Conservation (phyloP, 2,888 invertebrate genomes). For the Laothoe populi region DNA sequence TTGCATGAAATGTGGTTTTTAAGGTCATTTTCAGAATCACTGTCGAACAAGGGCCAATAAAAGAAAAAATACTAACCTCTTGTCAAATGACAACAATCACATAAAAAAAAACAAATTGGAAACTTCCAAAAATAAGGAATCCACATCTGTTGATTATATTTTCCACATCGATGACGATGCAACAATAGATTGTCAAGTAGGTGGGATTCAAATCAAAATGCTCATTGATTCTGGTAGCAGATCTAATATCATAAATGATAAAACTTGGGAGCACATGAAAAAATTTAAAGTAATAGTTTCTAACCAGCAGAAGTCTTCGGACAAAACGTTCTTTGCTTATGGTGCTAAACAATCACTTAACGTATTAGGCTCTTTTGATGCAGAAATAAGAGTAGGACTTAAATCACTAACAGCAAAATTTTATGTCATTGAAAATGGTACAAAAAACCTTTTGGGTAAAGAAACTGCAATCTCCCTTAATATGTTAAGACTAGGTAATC, state of each 20-base stretch:
- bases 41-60: neutral
- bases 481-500: neutral
- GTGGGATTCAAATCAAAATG: neutral
- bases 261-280: neutral
- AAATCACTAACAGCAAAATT: neutral
- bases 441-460: neutral
- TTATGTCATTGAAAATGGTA: neutral
- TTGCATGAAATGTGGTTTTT: neutral
- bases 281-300: neutral
- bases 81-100: neutral
- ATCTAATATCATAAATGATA: neutral
- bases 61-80: neutral
- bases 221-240: neutral
- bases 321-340: neutral
- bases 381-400: neutral
- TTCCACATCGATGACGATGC: neutral
- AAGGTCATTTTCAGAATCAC: neutral
- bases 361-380: neutral
- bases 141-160: slow-evolving; percentile 2
- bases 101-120: neutral
- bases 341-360: neutral
- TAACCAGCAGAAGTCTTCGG: neutral
- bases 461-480: neutral
- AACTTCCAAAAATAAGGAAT: too few species aligned
- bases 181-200: neutral